Percentiles rank a stretch among this genome's conserved stretches.
Conservation (phyloP, 2,888 invertebrate genomes). For the Hipparchia sbordonii region DNA sequence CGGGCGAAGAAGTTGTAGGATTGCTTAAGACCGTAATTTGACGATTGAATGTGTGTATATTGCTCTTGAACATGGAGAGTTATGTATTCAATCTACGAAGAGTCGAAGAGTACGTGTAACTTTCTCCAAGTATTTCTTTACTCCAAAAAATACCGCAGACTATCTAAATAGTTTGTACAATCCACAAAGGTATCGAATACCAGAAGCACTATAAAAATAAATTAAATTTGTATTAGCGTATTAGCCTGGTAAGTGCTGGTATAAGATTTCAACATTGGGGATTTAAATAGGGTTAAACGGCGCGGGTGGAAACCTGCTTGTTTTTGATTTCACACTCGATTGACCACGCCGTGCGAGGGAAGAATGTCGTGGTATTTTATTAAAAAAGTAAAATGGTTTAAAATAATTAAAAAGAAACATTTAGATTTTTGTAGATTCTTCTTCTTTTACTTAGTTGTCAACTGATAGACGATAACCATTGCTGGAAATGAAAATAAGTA, state of each 20-base stretch:
- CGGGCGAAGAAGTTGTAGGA: no score
- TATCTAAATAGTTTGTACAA: not conserved
- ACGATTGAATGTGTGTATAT: not conserved
- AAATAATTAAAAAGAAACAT: not conserved
- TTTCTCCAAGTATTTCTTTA: not conserved
- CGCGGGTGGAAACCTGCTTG: slow-evolving; percentile 1
- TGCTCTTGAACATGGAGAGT: not conserved
- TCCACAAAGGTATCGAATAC: slow-evolving; percentile 4
- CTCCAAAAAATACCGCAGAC: not conserved
- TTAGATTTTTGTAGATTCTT: no score
- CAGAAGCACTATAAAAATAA: slow-evolving; percentile 16
- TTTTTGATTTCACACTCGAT: slow-evolving; percentile 29
- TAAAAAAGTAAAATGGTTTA: not conserved
- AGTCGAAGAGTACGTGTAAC: no score
- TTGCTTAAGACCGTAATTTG: no score
- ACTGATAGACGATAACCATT: no score
- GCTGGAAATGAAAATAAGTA: no score
- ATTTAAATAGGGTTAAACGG: slow-evolving; percentile 13
- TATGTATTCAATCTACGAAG: no score
- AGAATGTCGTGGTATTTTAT: not conserved
- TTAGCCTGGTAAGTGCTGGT: not conserved
- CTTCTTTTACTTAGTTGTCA: no score
- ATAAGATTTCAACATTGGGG: slow-evolving; percentile 18
- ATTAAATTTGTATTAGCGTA: slow-evolving; percentile 8
- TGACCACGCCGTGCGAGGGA: slow-evolving; percentile 11